Conservation (phyloP, 2,888 invertebrate genomes). For the Cosmia pyralina region DNA sequence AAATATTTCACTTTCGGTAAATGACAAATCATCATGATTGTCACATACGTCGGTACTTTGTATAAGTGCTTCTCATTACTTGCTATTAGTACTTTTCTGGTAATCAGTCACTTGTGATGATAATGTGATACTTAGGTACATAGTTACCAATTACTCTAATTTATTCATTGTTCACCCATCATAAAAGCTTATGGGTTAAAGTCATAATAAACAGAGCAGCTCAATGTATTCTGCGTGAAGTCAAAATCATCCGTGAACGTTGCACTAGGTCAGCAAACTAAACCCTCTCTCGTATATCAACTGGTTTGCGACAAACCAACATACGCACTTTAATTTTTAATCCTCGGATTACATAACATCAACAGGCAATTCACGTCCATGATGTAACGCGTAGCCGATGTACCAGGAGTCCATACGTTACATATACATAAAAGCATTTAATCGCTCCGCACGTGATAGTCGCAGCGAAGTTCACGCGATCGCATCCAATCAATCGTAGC, state of each 20-base stretch:
- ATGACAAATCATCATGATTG: not conserved
- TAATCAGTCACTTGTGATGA: slow-evolving; percentile 16
- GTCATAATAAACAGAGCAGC: not conserved
- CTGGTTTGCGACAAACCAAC: slow-evolving; percentile 1
- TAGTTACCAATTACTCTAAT: not conserved
- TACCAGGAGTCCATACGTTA: slow-evolving; percentile 16
- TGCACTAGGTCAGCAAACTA: slow-evolving; percentile 4
- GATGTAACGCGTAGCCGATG: slow-evolving; percentile 29
- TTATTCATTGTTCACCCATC: not conserved
- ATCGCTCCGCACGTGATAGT: slow-evolving; percentile 20
- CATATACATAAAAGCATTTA: not conserved
- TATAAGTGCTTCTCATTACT: slow-evolving; percentile 10
- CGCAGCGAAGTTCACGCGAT: slow-evolving; percentile 31
- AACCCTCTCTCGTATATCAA: slow-evolving; percentile 28
- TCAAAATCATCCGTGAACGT: slow-evolving; percentile 6
- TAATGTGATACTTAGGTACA: slow-evolving; percentile 2
- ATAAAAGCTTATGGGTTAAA: not conserved
- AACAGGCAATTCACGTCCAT: slow-evolving; percentile 21
- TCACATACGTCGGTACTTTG: not conserved
- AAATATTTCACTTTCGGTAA: not conserved
- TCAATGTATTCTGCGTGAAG: not conserved
- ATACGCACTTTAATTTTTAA: not conserved
- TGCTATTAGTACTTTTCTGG: not conserved
- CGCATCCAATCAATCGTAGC: slow-evolving; percentile 25
- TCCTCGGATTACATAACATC: slow-evolving; percentile 20